A percentile compares a stretch with the other conserved stretches of the same genome.
phyloP scores from a whole-genome alignment of 2,113 vertebrate genomes.

The Platichthys flesus region DNA sequence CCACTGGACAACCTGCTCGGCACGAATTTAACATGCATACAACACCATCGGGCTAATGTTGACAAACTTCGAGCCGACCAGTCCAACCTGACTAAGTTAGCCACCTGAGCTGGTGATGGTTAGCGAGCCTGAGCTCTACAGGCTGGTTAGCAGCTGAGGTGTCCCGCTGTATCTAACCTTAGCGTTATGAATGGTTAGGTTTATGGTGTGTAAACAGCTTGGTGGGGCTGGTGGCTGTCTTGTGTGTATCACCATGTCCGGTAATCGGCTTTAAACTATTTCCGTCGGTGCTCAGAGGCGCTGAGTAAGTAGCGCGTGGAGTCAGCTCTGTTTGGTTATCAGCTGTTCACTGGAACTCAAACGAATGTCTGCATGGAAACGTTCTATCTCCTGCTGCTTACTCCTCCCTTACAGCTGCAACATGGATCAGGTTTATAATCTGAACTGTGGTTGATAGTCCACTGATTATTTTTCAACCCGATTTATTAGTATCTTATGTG shows the following conservation, averaged over 20 bases:
- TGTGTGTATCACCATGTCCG: slow-evolving; percentile 46
- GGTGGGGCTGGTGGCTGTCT: background rate
- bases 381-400: background rate
- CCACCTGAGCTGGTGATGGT: background rate
- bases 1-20: background rate
- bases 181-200: background rate
- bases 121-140: background rate
- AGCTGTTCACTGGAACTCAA: background rate
- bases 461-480: background rate
- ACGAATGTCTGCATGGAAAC: too few relatives aligned
- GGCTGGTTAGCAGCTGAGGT: background rate
- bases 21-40: background rate
- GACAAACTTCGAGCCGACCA: slow-evolving; percentile 15
- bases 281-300: slow-evolving; percentile 28
- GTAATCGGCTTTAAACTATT: slow-evolving; percentile 74
- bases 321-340: background rate
- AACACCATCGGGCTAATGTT: background rate
- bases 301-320: background rate
- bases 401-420: background rate
- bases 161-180: background rate
- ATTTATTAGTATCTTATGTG: background rate
- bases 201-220: background rate
- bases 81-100: slow-evolving; percentile 14
- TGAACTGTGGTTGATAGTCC: background rate
- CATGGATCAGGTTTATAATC: too few relatives aligned